phyloP scores from a whole-genome alignment of 1,140 invertebrate genomes.

The Potamilus streckersoni region DNA sequence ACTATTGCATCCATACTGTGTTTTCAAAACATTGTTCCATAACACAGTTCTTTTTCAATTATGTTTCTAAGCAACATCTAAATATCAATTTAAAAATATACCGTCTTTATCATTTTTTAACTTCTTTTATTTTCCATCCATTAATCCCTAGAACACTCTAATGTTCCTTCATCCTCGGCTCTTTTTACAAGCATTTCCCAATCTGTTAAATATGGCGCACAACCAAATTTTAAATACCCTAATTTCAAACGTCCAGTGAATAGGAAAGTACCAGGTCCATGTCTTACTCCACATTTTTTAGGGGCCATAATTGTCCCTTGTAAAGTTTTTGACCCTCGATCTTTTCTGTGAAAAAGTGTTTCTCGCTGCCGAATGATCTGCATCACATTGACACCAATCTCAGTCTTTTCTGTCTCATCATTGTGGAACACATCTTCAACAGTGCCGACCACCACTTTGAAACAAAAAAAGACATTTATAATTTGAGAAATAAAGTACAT shows the following conservation, averaged over 20 bases:
- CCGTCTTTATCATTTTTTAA: no score
- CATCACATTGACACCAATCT: constrained; percentile 40
- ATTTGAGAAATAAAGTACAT: no score
- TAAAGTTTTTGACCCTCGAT: constrained; percentile 31
- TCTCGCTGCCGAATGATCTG: constrained; percentile 44
- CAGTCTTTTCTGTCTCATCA: constrained; percentile 32
- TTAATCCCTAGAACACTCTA: constrained; percentile 73
- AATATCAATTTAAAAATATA: no score
- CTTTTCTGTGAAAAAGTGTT: constrained; percentile 9
- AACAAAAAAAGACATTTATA: background rate
- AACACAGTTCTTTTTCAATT: no score
- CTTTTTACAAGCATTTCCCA: constrained; percentile 76
- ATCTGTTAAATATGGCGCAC: constrained; percentile 78
- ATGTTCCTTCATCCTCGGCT: constrained; percentile 72
- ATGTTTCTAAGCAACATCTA: no score
- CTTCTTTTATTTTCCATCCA: no score
- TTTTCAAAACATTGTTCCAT: no score
- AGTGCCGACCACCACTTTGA: constrained; percentile 51
- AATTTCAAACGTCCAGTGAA: constrained; percentile 82
- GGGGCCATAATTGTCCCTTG: constrained; percentile 69
- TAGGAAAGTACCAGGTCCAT: constrained; percentile 81
- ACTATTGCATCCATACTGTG: no score
- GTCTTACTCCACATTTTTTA: constrained; percentile 76
- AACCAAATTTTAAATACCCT: constrained; percentile 77
- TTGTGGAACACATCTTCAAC: constrained; percentile 37